phyloP scores from a whole-genome alignment of 37 sponge, comb jelly and placozoan species.

The Diacarnus erythraeanus region DNA sequence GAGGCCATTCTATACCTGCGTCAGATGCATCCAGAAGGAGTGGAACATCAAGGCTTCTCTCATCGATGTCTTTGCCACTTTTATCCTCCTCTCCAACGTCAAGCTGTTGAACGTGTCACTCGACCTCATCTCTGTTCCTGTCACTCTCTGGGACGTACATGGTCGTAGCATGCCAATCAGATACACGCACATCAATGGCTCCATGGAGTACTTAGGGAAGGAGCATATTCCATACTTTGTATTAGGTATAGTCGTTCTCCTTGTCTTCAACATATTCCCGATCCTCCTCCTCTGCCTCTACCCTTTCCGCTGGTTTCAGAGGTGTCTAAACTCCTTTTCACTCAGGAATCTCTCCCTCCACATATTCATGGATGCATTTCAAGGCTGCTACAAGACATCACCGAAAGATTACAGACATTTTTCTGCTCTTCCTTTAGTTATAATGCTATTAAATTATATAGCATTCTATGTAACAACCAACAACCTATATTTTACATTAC shows the following conservation, averaged over 20 bases:
- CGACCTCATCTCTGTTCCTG: slow-evolving; percentile 23
- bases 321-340: background rate
- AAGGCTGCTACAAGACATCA: slow-evolving; percentile 53
- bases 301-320: slow-evolving; percentile 16
- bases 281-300: slow-evolving; percentile 38
- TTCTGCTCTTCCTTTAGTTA: background rate
- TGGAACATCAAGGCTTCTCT: slow-evolving; percentile 35
- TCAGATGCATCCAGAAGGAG: slow-evolving; percentile 14
- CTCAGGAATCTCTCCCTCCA: slow-evolving; percentile 2
- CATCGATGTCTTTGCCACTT: slow-evolving; percentile 43
- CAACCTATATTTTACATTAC: background rate
- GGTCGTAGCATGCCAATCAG: background rate
- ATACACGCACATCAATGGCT: slow-evolving; percentile 24
- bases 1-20: slow-evolving; percentile 4
- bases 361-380: slow-evolving; percentile 42
- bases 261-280: slow-evolving; percentile 36
- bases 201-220: slow-evolving; percentile 12
- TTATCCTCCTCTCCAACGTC: slow-evolving; percentile 53
- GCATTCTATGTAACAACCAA: background rate
- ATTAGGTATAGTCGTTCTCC: slow-evolving; percentile 10
- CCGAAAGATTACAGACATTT: background rate
- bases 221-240: slow-evolving; percentile 34
- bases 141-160: background rate
- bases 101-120: slow-evolving; percentile 41
- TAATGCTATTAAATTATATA: background rate